These are phyloP conservation scores for Coccyzus lansbergi DNA, from an alignment of 2,797 vertebrate species.

Conservation along the genomic window DNA sequence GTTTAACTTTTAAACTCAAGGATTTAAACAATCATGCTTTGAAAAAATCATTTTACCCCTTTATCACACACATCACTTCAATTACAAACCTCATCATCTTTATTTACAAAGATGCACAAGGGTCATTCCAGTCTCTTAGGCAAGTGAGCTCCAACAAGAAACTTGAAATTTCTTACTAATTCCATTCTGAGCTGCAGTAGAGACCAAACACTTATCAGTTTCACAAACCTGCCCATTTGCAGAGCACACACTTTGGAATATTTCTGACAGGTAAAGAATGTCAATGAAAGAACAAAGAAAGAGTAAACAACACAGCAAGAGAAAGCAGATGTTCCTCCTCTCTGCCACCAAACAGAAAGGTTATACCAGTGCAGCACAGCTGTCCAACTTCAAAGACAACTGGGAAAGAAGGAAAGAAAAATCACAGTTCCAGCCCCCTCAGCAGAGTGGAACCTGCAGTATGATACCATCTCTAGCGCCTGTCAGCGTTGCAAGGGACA, in stretches of 20 bases:
- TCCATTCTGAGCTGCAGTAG: neutral
- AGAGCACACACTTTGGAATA: neutral
- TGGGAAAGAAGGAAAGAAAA: neutral
- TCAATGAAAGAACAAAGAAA: neutral
- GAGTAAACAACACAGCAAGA: neutral
- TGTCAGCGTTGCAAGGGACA: neutral
- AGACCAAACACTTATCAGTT: neutral
- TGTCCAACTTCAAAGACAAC: neutral
- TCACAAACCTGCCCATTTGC: neutral
- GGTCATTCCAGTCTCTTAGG: neutral
- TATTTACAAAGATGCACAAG: neutral
- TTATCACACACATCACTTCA: neutral
- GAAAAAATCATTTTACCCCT: neutral
- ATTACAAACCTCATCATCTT: neutral
- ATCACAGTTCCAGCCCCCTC: neutral
- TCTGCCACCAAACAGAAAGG: neutral
- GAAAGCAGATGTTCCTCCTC: neutral
- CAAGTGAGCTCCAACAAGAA: neutral
- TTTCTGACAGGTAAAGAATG: neutral
- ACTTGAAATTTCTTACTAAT: neutral
- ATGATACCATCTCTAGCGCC: fast-evolving
- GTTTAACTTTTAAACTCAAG: neutral
- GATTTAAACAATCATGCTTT: neutral
- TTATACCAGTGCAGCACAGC: neutral
- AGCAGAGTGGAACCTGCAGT: neutral